Percentiles rank a stretch among this genome's conserved stretches.
phyloP scores from a whole-genome alignment of 1,140 invertebrate genomes.

The Phthorimaea operculella region DNA sequence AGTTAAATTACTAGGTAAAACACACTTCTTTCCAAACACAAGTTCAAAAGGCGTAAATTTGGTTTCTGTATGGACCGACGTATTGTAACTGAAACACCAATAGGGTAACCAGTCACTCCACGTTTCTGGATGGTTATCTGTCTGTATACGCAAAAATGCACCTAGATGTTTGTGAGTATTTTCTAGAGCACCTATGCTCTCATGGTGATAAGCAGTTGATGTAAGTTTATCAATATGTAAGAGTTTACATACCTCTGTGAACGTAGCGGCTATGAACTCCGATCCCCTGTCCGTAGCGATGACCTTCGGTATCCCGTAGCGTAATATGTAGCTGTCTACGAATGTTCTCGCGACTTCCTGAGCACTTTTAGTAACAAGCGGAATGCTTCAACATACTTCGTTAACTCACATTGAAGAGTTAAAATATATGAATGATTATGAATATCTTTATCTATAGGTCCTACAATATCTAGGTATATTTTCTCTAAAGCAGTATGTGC shows the following conservation, averaged over 20 bases:
- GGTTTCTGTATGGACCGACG: background rate
- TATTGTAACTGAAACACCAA: slow-evolving; percentile 1
- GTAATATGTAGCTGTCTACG: slow-evolving; percentile 1
- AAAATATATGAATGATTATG: slow-evolving; percentile 1
- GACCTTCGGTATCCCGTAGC: background rate
- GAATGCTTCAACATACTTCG: slow-evolving; percentile 4
- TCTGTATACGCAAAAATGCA: background rate
- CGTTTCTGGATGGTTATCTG: background rate
- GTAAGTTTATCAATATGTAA: background rate
- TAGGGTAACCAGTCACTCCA: slow-evolving; percentile 1
- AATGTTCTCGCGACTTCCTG: background rate
- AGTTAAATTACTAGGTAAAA: slow-evolving; percentile 1
- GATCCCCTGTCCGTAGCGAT: background rate
- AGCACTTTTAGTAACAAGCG: background rate
- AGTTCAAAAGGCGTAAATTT: background rate
- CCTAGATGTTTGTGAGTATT: background rate
- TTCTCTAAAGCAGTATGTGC: background rate
- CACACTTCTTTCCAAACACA: slow-evolving; percentile 1
- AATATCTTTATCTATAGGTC: slow-evolving; percentile 3
- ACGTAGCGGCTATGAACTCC: background rate
- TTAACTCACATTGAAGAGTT: slow-evolving; percentile 2
- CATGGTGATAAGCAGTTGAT: slow-evolving; percentile 4
- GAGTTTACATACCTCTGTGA: background rate
- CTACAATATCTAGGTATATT: slow-evolving; percentile 2
- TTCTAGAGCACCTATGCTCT: slow-evolving; percentile 3